Evolutionary conservation across 2,797 vertebrate genomes (phyloP).

Genomic region (Myotis daubentonii): DNA sequence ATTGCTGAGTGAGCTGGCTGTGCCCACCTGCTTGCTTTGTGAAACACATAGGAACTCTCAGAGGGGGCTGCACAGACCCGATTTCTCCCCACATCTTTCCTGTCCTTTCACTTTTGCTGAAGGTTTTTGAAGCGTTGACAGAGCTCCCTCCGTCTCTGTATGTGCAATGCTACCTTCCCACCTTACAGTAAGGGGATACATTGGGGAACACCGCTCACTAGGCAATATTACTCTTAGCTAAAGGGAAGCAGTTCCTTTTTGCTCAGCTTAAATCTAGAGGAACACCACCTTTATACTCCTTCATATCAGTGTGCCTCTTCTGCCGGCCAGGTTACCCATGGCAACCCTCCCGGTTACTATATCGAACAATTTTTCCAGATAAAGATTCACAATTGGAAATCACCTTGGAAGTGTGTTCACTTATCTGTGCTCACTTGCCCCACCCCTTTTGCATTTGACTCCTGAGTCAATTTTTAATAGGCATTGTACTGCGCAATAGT

Average conservation of each 20-base stretch:
- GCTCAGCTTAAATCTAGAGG: conserved; percentile 25
- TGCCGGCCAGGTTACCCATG: not conserved
- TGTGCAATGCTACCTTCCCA: not conserved
- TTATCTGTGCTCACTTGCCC: not conserved
- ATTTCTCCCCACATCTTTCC: not conserved
- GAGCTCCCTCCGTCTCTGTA: not conserved
- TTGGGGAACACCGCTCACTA: not conserved
- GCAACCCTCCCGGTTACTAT: not conserved
- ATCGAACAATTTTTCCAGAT: not conserved
- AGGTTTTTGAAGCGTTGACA: not conserved
- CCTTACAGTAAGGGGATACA: not conserved
- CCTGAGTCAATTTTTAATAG: not conserved
- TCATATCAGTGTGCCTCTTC: not conserved
- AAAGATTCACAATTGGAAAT: conserved; percentile 4
- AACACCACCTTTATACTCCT: not conserved
- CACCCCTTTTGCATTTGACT: not conserved
- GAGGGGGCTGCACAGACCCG: not conserved
- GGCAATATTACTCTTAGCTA: not conserved
- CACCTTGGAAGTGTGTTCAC: not conserved
- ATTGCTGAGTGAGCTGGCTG: not conserved
- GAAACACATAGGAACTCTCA: not conserved
- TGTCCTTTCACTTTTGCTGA: not conserved
- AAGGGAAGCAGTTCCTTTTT: conserved; percentile 22
- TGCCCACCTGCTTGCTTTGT: not conserved
- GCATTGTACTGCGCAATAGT: not conserved